A percentile compares a stretch with the other conserved stretches of the same genome.
Conservation (phyloP, 1,140 invertebrate species). For the Calephelis virginiensis region DNA sequence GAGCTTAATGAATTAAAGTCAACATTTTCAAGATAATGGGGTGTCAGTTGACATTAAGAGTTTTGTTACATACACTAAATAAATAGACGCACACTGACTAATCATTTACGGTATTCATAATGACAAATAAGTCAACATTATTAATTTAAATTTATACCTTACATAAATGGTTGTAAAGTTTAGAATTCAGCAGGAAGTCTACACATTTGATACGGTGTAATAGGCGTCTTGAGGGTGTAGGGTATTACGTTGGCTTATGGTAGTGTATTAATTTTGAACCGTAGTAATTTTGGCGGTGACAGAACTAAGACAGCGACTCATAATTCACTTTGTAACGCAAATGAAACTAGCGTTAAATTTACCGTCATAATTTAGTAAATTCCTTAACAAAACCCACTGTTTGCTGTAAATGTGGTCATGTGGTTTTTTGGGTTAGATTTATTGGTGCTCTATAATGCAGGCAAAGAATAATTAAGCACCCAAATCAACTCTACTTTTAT, state of each 20-base stretch:
- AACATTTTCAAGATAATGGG: slow-evolving; percentile 18
- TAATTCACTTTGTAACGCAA: slow-evolving; percentile 76
- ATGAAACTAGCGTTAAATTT: slow-evolving; percentile 77
- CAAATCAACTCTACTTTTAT: not conserved
- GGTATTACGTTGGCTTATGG: slow-evolving; percentile 75
- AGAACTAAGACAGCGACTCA: slow-evolving; percentile 76
- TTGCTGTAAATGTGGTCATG: slow-evolving; percentile 37
- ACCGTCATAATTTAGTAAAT: slow-evolving; percentile 76
- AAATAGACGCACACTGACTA: slow-evolving; percentile 74
- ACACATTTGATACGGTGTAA: slow-evolving; percentile 68
- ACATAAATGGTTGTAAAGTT: slow-evolving; percentile 30
- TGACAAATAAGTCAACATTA: slow-evolving; percentile 33
- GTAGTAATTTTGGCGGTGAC: slow-evolving; percentile 76
- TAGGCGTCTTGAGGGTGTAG: slow-evolving; percentile 65
- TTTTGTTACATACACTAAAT: slow-evolving; percentile 70
- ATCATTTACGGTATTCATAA: slow-evolving; percentile 54
- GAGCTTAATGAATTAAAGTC: slow-evolving; percentile 2
- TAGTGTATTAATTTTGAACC: slow-evolving; percentile 78
- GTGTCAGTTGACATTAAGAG: slow-evolving; percentile 67
- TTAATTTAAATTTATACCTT: slow-evolving; percentile 31
- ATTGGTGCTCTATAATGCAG: slow-evolving; percentile 38
- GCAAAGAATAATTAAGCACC: slow-evolving; percentile 21
- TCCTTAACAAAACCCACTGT: slow-evolving; percentile 59
- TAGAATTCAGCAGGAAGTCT: slow-evolving; percentile 28
- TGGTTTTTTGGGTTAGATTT: slow-evolving; percentile 41